Conservation (phyloP, 2,797 vertebrate genomes). For the Dendrocincla fuliginosa region DNA sequence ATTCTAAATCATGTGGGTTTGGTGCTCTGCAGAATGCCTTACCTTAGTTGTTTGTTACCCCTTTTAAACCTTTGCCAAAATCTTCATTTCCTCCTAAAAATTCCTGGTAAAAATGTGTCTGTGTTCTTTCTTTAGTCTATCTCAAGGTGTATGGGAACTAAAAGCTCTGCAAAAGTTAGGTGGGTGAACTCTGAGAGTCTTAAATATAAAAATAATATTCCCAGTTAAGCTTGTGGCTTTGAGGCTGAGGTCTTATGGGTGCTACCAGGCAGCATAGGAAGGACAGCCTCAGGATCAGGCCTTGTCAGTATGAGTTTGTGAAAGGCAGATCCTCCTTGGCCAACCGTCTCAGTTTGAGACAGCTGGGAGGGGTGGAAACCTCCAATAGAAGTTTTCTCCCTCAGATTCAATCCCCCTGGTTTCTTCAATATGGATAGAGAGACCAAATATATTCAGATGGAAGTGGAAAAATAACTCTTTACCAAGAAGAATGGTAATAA, state of each 20-base stretch:
- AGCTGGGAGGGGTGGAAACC: background rate
- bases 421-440: no score
- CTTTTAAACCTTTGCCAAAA: background rate
- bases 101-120: background rate
- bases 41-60: background rate
- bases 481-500: no score
- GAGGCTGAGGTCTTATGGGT: background rate
- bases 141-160: background rate
- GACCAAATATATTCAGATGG: no score
- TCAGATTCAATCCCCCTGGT: no score
- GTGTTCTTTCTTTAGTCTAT: background rate
- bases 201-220: background rate
- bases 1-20: background rate
- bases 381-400: no score
- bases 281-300: background rate
- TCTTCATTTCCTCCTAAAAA: background rate
- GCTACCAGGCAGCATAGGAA: fast-evolving
- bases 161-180: background rate
- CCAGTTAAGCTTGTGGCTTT: background rate
- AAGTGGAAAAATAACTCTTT: no score
- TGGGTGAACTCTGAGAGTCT: background rate
- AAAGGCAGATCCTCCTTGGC: background rate
- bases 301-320: background rate
- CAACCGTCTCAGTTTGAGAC: background rate
- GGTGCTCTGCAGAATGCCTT: background rate